These are phyloP conservation scores for Phortica magna DNA, from an alignment of 2,888 invertebrate genomes.

Conservation along the genomic window DNA sequence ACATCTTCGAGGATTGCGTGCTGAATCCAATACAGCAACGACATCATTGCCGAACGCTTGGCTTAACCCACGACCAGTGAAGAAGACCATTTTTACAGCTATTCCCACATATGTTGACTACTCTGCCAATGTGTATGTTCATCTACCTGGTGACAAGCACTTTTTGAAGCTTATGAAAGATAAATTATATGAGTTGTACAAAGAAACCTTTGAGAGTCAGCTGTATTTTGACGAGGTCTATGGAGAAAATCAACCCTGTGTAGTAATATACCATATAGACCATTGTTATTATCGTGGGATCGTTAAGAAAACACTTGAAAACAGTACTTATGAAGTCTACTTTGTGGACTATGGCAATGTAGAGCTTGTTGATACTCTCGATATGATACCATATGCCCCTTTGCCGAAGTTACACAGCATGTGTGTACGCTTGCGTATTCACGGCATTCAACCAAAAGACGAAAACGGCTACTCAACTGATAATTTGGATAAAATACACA, in stretches of 20 bases:
- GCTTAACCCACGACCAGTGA: slow-evolving; percentile 81
- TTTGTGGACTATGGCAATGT: slow-evolving; percentile 92
- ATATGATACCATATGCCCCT: slow-evolving; percentile 82
- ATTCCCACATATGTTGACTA: slow-evolving; percentile 83
- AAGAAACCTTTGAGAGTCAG: slow-evolving; percentile 73
- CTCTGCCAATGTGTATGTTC: slow-evolving; percentile 78
- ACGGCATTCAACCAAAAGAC: slow-evolving; percentile 78
- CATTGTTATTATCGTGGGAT: slow-evolving; percentile 85
- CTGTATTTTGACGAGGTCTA: slow-evolving; percentile 42
- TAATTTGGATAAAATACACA: slow-evolving; percentile 83
- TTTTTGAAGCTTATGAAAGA: slow-evolving; percentile 79
- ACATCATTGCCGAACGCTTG: slow-evolving; percentile 78
- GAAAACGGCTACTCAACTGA: slow-evolving; percentile 78
- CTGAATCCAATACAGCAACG: slow-evolving; percentile 54
- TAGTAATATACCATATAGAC: slow-evolving; percentile 84
- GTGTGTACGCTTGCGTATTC: slow-evolving; percentile 82
- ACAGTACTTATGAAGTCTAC: slow-evolving; percentile 79
- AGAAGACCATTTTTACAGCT: slow-evolving; percentile 80
- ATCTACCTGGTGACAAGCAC: slow-evolving; percentile 63
- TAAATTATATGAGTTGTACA: slow-evolving; percentile 79
- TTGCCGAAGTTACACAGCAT: slow-evolving; percentile 84
- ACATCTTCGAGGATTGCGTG: slow-evolving; percentile 60
- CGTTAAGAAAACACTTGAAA: slow-evolving; percentile 36
- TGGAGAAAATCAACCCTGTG: slow-evolving; percentile 82
- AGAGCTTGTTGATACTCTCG: slow-evolving; percentile 81